phyloP scores from a whole-genome alignment of 92 coral and sea anemone species.

The Zoanthus sansibaricus region DNA sequence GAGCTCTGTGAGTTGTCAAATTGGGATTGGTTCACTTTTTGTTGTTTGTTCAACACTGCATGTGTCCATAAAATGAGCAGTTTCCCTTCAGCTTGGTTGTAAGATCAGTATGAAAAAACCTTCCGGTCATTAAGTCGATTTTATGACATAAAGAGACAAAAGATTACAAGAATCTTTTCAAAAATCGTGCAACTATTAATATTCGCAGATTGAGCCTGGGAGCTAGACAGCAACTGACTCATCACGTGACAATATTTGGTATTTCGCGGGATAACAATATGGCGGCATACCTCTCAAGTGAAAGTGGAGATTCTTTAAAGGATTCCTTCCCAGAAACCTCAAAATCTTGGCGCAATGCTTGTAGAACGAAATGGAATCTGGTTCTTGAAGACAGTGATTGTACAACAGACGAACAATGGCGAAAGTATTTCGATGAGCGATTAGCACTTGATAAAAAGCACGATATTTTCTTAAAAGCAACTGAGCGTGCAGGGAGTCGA shows the following conservation, averaged over 20 bases:
- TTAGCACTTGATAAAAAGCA: slow-evolving; percentile 29
- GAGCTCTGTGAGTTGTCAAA: slow-evolving; percentile 5
- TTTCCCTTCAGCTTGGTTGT: background rate
- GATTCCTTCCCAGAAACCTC: background rate
- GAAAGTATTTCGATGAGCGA: slow-evolving; percentile 34
- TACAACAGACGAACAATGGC: slow-evolving; percentile 41
- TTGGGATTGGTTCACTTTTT: slow-evolving; percentile 29
- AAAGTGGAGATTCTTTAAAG: background rate
- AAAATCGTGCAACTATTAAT: background rate
- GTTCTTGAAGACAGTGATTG: slow-evolving; percentile 7
- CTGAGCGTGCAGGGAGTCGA: background rate
- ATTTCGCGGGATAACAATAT: slow-evolving; percentile 49
- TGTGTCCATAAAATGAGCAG: background rate
- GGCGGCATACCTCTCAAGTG: background rate
- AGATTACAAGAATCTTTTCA: background rate
- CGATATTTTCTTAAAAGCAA: slow-evolving; percentile 21
- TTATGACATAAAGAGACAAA: background rate
- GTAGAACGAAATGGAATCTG: slow-evolving; percentile 21
- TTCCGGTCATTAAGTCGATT: background rate
- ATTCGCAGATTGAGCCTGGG: slow-evolving; percentile 1
- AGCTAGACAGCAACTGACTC: background rate
- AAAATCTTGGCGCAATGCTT: slow-evolving; percentile 29
- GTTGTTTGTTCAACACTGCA: background rate
- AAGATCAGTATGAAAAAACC: background rate
- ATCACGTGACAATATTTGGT: slow-evolving; percentile 37